phyloP scores from a whole-genome alignment of 2,888 invertebrate species.

The Gastrophysa polygoni region DNA sequence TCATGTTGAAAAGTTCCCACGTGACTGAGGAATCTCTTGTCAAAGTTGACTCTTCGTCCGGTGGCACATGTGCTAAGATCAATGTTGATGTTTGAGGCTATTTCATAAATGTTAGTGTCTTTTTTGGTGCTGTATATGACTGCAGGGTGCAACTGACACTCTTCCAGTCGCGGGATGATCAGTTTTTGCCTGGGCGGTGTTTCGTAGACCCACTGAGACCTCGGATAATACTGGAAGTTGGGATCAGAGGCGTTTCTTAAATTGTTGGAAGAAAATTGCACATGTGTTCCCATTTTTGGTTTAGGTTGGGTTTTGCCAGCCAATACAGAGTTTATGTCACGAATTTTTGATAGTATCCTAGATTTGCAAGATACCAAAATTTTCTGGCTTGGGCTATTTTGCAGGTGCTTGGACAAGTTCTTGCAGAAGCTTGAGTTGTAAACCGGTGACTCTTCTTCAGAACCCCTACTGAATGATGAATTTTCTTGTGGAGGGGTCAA shows the following conservation, averaged over 20 bases:
- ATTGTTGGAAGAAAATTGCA: not conserved
- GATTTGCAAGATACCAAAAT: slow-evolving; percentile 17
- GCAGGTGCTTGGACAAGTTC: slow-evolving; percentile 17
- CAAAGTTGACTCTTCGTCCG: slow-evolving; percentile 18
- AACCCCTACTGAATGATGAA: not conserved
- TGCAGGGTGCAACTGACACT: slow-evolving; percentile 34
- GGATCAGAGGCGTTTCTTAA: slow-evolving; percentile 5
- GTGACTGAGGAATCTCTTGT: slow-evolving; percentile 19
- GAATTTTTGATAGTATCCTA: slow-evolving; percentile 28
- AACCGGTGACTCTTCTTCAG: not conserved
- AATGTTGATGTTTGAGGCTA: slow-evolving; percentile 26
- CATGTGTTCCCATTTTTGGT: not conserved
- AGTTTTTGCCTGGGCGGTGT: slow-evolving; percentile 39
- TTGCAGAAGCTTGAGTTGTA: slow-evolving; percentile 18
- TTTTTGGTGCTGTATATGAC: slow-evolving; percentile 30
- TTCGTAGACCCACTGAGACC: slow-evolving; percentile 37
- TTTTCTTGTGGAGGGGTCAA: slow-evolving; percentile 13
- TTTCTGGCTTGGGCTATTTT: slow-evolving; percentile 7
- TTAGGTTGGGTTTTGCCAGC: slow-evolving; percentile 29
- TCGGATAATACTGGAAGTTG: slow-evolving; percentile 24
- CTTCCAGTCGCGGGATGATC: slow-evolving; percentile 20
- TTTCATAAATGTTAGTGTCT: slow-evolving; percentile 35
- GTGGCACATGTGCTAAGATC: slow-evolving; percentile 12
- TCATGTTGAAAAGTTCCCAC: slow-evolving; percentile 17
- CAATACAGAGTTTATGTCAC: slow-evolving; percentile 30